Evolutionary conservation across 2,113 vertebrate species (phyloP).

Genomic region (Eudyptes chrysolophus): DNA sequence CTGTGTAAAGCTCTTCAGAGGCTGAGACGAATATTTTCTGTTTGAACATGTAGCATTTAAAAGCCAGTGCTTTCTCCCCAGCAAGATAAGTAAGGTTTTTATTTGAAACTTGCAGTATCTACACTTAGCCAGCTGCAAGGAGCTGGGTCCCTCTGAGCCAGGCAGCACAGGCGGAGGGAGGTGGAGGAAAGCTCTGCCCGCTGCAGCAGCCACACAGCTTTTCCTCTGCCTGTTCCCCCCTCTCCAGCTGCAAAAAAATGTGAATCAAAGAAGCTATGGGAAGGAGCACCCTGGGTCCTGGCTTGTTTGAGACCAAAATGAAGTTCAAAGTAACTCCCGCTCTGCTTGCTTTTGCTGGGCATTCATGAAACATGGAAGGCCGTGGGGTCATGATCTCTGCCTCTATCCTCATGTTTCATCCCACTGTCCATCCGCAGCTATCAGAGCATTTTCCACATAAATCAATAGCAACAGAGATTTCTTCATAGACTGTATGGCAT

Average conservation of each 20-base stretch:
- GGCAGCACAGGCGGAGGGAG: neutral
- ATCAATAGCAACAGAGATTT: neutral
- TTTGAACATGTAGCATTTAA: neutral
- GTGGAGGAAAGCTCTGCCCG: neutral
- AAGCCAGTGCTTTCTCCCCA: neutral
- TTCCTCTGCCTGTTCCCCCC: neutral
- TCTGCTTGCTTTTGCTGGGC: neutral
- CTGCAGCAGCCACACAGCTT: neutral
- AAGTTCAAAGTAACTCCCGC: neutral
- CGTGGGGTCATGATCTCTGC: neutral
- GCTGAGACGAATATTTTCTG: neutral
- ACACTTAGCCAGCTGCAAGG: neutral
- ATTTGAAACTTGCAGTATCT: neutral
- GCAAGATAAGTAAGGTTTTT: neutral
- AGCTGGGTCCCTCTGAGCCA: neutral
- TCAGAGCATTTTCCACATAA: neutral
- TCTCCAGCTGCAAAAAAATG: neutral
- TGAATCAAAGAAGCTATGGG: neutral
- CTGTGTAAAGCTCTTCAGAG: neutral
- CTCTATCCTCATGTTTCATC: neutral
- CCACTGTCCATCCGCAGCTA: rapidly evolving
- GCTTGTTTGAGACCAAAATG: neutral
- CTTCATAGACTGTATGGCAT: neutral
- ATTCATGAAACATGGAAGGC: neutral
- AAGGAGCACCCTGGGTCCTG: neutral